Base-by-base conservation (phyloP, 1,140 invertebrate species). In the Ectropis grisescens region DNA sequence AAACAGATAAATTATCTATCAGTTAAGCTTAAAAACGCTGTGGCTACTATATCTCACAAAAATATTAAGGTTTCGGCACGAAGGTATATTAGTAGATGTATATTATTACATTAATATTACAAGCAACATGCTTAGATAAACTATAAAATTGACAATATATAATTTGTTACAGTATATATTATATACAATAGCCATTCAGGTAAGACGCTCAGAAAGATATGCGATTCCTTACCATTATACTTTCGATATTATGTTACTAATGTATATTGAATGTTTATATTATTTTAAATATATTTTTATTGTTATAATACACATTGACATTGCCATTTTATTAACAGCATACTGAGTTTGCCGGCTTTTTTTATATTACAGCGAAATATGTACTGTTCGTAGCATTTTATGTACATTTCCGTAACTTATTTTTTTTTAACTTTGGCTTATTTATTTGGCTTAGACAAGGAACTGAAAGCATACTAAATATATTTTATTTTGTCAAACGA, bases 391-490 rank as follows among this genome's bases (percentile, higher is more conserved):
- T 29, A 48, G 42, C 43, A 37, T 42, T 41, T 33, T 19, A 19
- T 19, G 16, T 19, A 19, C 16, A 19, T 37, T 33, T 43, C 29
- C 41, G 16, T 31, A 25, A 33, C 40, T 28, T 50, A 47, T 31
- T 41, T 33, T 37, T 41, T 33, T 40, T 35, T 47, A 51, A 62
- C 65, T 72, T 74, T 74, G 69, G 66, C 69, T 68, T 68, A 57
- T 50, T 47, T 55, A 55, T 74, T 74, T 74, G 69, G 69, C 69
- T 56, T 67, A 57, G 50, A 58, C 41, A 41, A 64, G 47, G 39
- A 39, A 50, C 40, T 13, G 29, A 40, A 56, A 59, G 33, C 44
- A 39, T 8, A 19, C 16, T 8, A 3, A 4, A 19, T 8, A 19
- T 19, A 4, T 19, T 19, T 19, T 19, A 19, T 19, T 19, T 19